These are phyloP conservation scores for Sparidentex hasta DNA, from an alignment of 2,797 vertebrate genomes.

Conservation along the genomic window DNA sequence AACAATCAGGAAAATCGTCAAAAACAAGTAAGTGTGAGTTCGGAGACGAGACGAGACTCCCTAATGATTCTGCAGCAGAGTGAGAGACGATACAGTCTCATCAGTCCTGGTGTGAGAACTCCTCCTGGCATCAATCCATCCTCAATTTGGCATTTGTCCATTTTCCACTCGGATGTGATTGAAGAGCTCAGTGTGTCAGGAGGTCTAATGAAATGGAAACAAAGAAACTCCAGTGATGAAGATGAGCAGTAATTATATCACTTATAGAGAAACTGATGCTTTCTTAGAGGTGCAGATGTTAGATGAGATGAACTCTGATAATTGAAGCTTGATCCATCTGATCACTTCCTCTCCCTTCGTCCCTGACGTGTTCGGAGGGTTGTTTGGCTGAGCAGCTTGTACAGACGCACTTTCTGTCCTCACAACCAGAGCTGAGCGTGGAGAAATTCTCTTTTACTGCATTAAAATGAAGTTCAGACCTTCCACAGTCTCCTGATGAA, in stretches of 20 bases:
- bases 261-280: not conserved
- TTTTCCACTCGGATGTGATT: slow-evolving; percentile 46
- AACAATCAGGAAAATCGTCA: slow-evolving; percentile 3
- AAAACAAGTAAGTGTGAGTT: slow-evolving; percentile 20
- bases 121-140: slow-evolving; percentile 39
- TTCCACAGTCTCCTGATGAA: slow-evolving; percentile 10
- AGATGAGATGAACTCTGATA: slow-evolving; percentile 36
- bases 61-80: slow-evolving; percentile 40
- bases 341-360: slow-evolving; percentile 43
- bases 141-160: slow-evolving; percentile 52
- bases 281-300: slow-evolving; percentile 21
- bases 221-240: slow-evolving; percentile 4
- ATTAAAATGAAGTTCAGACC: slow-evolving; percentile 26
- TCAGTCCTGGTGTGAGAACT: slow-evolving; percentile 18
- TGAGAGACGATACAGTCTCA: slow-evolving; percentile 42
- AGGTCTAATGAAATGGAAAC: slow-evolving; percentile 36
- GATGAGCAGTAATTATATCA: slow-evolving; percentile 20
- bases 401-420: slow-evolving; percentile 14
- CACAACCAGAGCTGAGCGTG: slow-evolving; percentile 20
- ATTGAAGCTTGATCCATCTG: slow-evolving; percentile 33
- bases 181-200: slow-evolving; percentile 25
- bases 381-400: slow-evolving; percentile 11
- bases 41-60: slow-evolving; percentile 22
- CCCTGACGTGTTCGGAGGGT: slow-evolving; percentile 9
- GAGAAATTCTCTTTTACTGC: slow-evolving; percentile 17